phyloP scores from a whole-genome alignment of 2,888 invertebrate species.

The Xylocampa areola region DNA sequence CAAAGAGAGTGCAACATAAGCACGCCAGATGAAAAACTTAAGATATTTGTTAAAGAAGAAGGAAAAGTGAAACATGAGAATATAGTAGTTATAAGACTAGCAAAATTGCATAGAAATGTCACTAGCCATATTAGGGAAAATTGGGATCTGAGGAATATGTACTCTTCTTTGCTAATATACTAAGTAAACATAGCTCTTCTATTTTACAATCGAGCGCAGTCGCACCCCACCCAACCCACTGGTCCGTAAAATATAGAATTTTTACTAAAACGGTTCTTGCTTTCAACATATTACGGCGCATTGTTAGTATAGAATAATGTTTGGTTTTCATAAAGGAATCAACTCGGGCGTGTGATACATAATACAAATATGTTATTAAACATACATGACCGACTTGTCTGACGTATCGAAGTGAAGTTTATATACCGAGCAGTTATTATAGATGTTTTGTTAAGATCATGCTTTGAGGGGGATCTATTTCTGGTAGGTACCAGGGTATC shows the following conservation, averaged over 20 bases:
- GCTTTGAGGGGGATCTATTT: not conserved
- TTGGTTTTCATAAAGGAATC: conserved; percentile 68
- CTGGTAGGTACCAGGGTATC: too few species aligned
- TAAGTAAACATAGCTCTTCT: not conserved
- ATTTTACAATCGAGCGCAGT: conserved; percentile 52
- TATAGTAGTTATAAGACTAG: too few species aligned
- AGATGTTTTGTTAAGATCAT: not conserved
- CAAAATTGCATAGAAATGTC: too few species aligned
- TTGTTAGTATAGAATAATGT: conserved; percentile 72
- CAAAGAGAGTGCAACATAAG: too few species aligned
- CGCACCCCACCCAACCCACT: conserved; percentile 57
- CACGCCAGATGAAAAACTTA: too few species aligned
- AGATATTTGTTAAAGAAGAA: too few species aligned
- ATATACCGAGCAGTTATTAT: conserved; percentile 14
- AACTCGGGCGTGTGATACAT: conserved; percentile 24
- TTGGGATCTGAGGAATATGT: too few species aligned
- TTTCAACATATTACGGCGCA: conserved; percentile 66
- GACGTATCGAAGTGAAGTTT: conserved; percentile 47
- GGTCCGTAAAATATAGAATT: conserved; percentile 76
- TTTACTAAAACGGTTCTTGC: conserved; percentile 73
- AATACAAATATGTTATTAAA: conserved; percentile 53
- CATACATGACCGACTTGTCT: conserved; percentile 37
- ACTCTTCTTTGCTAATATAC: too few species aligned
- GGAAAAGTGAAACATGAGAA: too few species aligned
- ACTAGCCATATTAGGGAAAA: too few species aligned